Percentiles rank a stretch among this genome's conserved stretches.
These are phyloP conservation scores for Xiphorhynchus erythropygius DNA, from an alignment of 2,797 vertebrate genomes.

Conservation along the genomic window DNA sequence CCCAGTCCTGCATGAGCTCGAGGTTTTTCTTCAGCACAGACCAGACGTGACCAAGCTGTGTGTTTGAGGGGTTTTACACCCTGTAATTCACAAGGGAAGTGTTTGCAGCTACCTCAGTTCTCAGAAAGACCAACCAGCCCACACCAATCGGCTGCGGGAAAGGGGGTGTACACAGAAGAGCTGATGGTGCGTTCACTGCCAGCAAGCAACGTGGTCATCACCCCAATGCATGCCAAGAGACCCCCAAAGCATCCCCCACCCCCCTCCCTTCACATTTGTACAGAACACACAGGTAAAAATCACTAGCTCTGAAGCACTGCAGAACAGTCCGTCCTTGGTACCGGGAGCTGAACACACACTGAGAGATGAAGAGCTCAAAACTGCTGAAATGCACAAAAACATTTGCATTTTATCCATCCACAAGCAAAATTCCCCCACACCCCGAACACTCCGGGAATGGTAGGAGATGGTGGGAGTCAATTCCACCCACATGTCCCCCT, in stretches of 20 bases:
- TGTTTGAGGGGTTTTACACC: neutral
- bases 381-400: neutral
- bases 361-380: neutral
- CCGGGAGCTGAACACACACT: neutral
- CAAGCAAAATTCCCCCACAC: neutral
- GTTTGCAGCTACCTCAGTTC: neutral
- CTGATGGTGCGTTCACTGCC: neutral
- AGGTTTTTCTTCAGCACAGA: neutral
- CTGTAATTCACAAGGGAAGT: neutral
- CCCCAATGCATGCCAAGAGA: slow-evolving; percentile 7
- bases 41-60: rapidly evolving
- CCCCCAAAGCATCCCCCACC: neutral
- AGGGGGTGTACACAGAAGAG: neutral
- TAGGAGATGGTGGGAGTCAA: neutral
- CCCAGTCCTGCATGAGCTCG: neutral
- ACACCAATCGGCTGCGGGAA: neutral
- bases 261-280: neutral
- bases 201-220: neutral
- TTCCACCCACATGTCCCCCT: neutral
- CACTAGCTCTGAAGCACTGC: neutral
- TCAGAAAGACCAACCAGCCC: neutral
- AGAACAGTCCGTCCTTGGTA: neutral
- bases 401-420: neutral
- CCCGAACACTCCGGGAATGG: neutral
- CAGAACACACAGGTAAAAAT: slow-evolving; percentile 17